Evolutionary conservation across 2,797 vertebrate species (phyloP).

Genomic region (Agapornis canus): DNA sequence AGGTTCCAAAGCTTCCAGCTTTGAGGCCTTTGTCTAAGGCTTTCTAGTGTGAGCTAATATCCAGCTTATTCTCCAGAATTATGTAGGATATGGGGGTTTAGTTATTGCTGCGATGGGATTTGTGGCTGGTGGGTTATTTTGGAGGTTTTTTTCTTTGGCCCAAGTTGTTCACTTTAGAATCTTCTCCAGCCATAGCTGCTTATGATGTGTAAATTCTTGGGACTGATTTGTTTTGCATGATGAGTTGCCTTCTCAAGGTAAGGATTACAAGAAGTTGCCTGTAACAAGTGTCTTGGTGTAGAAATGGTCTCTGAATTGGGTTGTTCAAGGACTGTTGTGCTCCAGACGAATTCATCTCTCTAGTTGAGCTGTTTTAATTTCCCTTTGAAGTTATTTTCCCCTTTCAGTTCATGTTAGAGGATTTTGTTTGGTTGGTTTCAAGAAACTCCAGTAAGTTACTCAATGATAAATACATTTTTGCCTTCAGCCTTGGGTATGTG

Average conservation of each 20-base stretch:
- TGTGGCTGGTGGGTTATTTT: not conserved
- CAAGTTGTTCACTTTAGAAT: not conserved
- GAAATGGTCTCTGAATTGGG: not conserved
- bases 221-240: not conserved
- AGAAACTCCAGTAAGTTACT: not conserved
- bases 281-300: not conserved
- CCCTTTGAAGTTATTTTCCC: not conserved
- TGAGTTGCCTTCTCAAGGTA: not conserved
- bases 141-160: not conserved
- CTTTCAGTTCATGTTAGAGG: not conserved
- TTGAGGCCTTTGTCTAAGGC: not conserved
- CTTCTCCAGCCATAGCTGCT: not conserved
- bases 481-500: not conserved
- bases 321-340: not conserved
- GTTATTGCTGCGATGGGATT: not conserved
- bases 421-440: not conserved
- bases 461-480: not conserved
- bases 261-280: not conserved
- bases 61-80: not conserved
- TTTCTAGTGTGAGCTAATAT: not conserved
- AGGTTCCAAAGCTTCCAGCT: not conserved
- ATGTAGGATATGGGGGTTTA: not conserved
- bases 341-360: not conserved
- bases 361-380: not conserved
- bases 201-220: not conserved